Evolutionary conservation across 2,888 invertebrate species (phyloP), one percentile per base, ranked within the genome.

Genomic region (Drepanosiphum platanoidis): DNA sequence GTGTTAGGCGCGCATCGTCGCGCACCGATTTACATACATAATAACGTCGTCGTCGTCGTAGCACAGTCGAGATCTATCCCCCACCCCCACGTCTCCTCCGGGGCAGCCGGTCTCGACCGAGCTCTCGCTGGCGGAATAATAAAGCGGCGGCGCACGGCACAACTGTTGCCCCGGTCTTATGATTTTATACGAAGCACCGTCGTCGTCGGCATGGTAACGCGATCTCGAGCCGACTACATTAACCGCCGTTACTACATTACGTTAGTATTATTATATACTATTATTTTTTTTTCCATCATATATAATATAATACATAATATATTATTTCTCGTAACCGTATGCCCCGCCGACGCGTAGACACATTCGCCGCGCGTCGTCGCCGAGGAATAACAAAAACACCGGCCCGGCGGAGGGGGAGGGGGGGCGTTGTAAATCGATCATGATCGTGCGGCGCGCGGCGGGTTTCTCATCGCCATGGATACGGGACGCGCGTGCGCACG

Each of bases 161-260:
- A 83, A 83, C 82, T 83, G 82, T 83, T 83, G 82, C 82, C 82
- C 32, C n/a, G 72, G 32, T n/a, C n/a, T n/a, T n/a, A n/a, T n/a
- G n/a, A n/a, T n/a, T n/a, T n/a, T n/a, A n/a, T n/a, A 42, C 42
- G 42, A 42, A 13, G 30, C n/a, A 30, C 32, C 66, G 42, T 27
- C 13, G 79, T 68, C n/a, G 79, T 83, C 74, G 74, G 27, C 74
- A 83, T 34, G 82, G 82, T 64, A 74, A 66, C 82, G 64, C 64
- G 52, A 61, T 81, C 58, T 72, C 22, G 39, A 46, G 58, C 71
- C 42, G 32, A 32, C 70, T 22, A 34, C 68, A 9, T n/a, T n/a
- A n/a, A 18, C 52, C 52, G 1, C 58, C 61, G 61, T 61, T 61
- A 61, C 61, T 61, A 52, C 13, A 52, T 3, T 52, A 52, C n/a